Evolutionary conservation across 2,888 invertebrate genomes (phyloP), one percentile per base, ranked within the genome.

Genomic region (Eumerus sabulonum): DNA sequence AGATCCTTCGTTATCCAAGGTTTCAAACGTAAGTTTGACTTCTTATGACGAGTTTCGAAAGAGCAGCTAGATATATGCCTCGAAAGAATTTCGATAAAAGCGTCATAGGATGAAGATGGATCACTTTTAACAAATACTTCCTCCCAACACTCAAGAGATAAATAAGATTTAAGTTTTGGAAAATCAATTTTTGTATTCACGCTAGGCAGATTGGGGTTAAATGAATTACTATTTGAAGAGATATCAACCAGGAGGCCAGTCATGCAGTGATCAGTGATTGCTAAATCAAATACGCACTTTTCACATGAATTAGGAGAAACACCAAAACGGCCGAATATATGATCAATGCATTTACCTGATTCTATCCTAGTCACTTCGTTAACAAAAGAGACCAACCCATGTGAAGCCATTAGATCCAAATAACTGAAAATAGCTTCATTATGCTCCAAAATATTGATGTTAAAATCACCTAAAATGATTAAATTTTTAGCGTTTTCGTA

Each of bases 271-370:
- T 40, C 40, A n/a, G 40, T 40, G 11, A 40, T 40, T n/a, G 11
- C 12, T n/a, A 40, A n/a, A n/a, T 40, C n/a, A 40, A 40, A 40
- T 40, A 40, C 40, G n/a, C 11, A 40, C n/a, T 40, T 40, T n/a
- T n/a, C 40, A n/a, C 40, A 40, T 5, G 11, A 11, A 40, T 11
- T n/a, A n/a, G n/a, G 12, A 40, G 14, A 13, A 16, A 47, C 3
- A 16, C 1, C 16, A 47, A 47, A 47, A 47, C 17, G 17, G 3
- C 47, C 4, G 16, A 18, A 47, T 3, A 47, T 9, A 17, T 47
- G 17, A 47, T 66, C 66, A 35, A 56, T 35, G 17, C 66, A 56
- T 40, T 36, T 66, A 18, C 57, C 50, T 17, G 56, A 56, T 9
- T 16, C 16, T 16, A 14, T 9, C 5, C 68, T 45, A 7, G 53